These are phyloP conservation scores for Caenorhabditis briggsae DNA, from an alignment of 1,140 invertebrate species.

Conservation along the genomic window DNA sequence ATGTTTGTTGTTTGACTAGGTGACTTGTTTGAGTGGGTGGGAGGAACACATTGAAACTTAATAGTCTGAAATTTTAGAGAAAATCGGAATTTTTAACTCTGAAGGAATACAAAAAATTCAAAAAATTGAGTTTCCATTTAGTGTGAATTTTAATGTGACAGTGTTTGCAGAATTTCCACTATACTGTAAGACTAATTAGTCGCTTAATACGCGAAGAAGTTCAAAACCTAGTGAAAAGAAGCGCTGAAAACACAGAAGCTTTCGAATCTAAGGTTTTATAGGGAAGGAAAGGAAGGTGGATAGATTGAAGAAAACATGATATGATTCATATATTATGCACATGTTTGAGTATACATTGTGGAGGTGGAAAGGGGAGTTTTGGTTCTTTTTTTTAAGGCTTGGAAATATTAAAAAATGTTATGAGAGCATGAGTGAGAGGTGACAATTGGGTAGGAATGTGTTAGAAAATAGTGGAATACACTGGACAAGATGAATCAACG, in stretches of 20 bases:
- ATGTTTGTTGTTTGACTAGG: constrained; percentile 45
- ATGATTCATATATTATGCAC: constrained; percentile 23
- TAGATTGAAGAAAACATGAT: constrained; percentile 21
- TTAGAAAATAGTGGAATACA: too few relatives aligned
- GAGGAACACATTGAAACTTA: not conserved
- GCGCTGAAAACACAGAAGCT: not conserved
- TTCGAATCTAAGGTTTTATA: not conserved
- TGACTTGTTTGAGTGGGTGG: not conserved
- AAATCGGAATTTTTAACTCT: too few relatives aligned
- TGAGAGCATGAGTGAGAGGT: not conserved
- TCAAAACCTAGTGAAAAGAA: too few relatives aligned
- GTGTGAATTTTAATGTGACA: too few relatives aligned
- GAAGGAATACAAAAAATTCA: too few relatives aligned
- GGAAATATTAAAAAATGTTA: not conserved
- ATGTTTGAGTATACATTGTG: constrained; percentile 3
- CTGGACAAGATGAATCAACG: too few relatives aligned
- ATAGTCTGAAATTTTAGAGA: not conserved
- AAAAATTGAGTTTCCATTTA: too few relatives aligned
- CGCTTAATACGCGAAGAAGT: too few relatives aligned
- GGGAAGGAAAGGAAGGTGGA: not conserved
- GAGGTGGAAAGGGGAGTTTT: not conserved
- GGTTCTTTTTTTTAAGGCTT: not conserved
- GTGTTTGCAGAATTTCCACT: too few relatives aligned
- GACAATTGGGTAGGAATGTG: too few relatives aligned
- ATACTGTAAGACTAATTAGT: too few relatives aligned